Evolutionary conservation across 2,797 vertebrate species (phyloP).

Genomic region (Tarsius wallacei): DNA sequence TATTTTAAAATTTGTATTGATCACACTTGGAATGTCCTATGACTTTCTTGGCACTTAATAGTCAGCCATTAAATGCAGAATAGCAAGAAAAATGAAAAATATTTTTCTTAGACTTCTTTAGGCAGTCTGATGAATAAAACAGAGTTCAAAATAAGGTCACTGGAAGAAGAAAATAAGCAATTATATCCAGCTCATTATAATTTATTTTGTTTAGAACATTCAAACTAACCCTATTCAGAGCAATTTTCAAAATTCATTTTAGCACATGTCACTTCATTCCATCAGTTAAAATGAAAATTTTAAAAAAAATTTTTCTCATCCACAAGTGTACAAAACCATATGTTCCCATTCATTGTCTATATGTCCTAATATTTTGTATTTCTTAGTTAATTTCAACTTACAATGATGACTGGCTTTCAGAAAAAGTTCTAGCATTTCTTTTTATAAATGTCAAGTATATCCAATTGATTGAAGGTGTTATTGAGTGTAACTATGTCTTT

Average conservation of each 20-base stretch:
- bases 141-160: conserved; percentile 3
- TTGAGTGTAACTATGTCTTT: background rate
- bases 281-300: conserved; percentile 42
- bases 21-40: conserved; percentile 74
- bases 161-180: conserved; percentile 14
- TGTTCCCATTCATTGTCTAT: conserved; percentile 24
- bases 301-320: conserved; percentile 37
- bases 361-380: conserved; percentile 51
- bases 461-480: background rate
- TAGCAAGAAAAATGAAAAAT: conserved; percentile 65
- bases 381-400: conserved; percentile 65
- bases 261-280: conserved; percentile 1
- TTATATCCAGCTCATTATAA: background rate
- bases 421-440: conserved; percentile 67
- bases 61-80: conserved; percentile 62
- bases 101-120: conserved; percentile 16
- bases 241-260: conserved; percentile 47
- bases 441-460: background rate
- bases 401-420: conserved; percentile 75
- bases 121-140: background rate
- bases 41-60: conserved; percentile 68
- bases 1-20: background rate
- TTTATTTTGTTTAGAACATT: background rate
- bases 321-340: conserved; percentile 54
- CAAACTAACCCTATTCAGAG: conserved; percentile 42